A percentile compares a stretch with the other conserved stretches of the same genome.
These are phyloP conservation scores for Drosophila picticornis DNA, from an alignment of 2,888 invertebrate genomes.

Conservation along the genomic window DNA sequence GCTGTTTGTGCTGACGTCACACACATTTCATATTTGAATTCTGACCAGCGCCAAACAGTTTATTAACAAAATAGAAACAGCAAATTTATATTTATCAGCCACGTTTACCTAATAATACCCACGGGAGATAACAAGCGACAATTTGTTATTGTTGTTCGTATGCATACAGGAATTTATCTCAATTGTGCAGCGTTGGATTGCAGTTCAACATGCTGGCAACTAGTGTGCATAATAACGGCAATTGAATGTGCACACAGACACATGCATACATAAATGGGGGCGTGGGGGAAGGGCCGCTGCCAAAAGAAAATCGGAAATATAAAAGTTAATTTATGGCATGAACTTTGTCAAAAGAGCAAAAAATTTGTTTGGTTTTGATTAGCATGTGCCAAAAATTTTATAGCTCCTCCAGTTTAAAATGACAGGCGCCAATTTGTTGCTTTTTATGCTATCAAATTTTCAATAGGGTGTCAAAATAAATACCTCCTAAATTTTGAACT, in stretches of 20 bases:
- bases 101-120: slow-evolving; percentile 2
- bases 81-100: slow-evolving; percentile 12
- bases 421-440: background rate
- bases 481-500: background rate
- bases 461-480: background rate
- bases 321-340: background rate
- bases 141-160: slow-evolving; percentile 7
- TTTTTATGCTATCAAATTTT: background rate
- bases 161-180: slow-evolving; percentile 25
- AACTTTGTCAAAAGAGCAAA: background rate
- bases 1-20: slow-evolving; percentile 34
- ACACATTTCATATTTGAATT: slow-evolving; percentile 5
- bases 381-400: background rate
- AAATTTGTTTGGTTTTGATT: background rate
- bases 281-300: background rate
- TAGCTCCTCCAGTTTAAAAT: background rate
- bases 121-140: slow-evolving; percentile 21
- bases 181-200: slow-evolving; percentile 33
- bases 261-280: no score
- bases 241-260: slow-evolving; percentile 9
- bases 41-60: background rate
- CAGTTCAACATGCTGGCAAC: background rate
- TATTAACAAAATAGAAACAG: slow-evolving; percentile 6
- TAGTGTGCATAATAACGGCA: slow-evolving; percentile 15
- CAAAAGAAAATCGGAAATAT: background rate